Base-by-base conservation (phyloP, 2,888 invertebrate genomes). In the Protonemura montana region DNA sequence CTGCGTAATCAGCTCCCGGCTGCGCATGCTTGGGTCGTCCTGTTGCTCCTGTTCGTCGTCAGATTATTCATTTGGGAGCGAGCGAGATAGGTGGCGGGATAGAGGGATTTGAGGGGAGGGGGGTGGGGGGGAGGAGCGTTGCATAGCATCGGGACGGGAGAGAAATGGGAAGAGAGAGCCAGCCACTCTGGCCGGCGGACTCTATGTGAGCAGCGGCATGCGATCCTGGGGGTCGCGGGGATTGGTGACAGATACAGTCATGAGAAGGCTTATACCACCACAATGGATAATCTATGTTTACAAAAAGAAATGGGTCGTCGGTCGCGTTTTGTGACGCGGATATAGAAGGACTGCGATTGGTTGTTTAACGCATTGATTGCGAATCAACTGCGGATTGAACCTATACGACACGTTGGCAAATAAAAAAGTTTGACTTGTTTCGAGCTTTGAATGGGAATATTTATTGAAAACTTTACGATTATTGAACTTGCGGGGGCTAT, bases 241-340 rank as follows among this genome's bases (percentile, higher is more conserved):
- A 59, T 59, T 21, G 59, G 59, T 59, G 59, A 59, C 59, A 59
- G 59, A 59, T 59, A 59, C 59, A 59, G 59, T 59, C 59, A 59
- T 59, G 59, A 59, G 59, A 21, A 59, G 59, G 59, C 59, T 59
- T 59, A 59, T 10, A 59, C 59, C 59, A 13, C 59, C 59, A 59
- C 59, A 59, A 59, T 59, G 59, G 59, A 59, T 59, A 59, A 59
- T 59, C 59, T 59, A 59, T 59, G 59, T 59, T 59, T 21, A 59
- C 59, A 59, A 59, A 59, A 59, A 59, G 59, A 10, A 59, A 59
- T 21, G 13, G 59, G 59, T 59, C 59, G 59, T 21, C 59, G 59
- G 35, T 35, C 35, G 35, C 10, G 35, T 21, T 10, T 21, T 16
- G 3, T 59, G 7, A 21, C 41, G 59, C 59, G 59, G 16, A 59